Evolutionary conservation across 2,797 vertebrate genomes (phyloP), one percentile per base, ranked within the genome.

Genomic region (Pseudochromis fuscus): DNA sequence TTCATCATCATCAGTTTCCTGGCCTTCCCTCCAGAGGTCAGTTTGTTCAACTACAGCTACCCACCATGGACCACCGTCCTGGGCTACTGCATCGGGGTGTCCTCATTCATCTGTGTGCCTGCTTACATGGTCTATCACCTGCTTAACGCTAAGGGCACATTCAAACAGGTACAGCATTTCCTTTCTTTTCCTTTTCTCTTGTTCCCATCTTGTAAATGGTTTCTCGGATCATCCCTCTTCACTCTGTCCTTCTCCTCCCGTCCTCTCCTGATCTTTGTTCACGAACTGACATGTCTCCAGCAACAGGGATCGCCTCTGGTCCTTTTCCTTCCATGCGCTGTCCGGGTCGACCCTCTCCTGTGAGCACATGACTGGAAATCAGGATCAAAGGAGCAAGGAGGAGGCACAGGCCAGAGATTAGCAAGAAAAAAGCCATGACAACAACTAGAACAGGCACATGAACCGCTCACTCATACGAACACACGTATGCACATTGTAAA

Each of bases 1-100:
- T 99, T 98, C 4, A 97, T 99, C 89, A 97, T 98, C 66, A 95
- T 94, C 93, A 99, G 97, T 73, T 99, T 99, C 88, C 88, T 99
- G 88, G 95, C 94, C 77, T 95, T 91, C 76, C 96, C 97, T 9
- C 96, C 96, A 0, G 93, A 96, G 46, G 94, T 99, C 27, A 94
- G 83, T 49, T 93, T 99, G 69, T 99, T 99, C 75, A 37, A 96
- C 70, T 99, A 99, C 31, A 80, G 83, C 3, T 99, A 97, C 72
- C 97, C 98, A 0, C 93, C 91, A 42, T 99, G 98, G 98, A 97
- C 96, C 75, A 94, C 94, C 4, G 90, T 96, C 38, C 77, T 99
- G 81, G 98, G 98, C 44, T 99, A 99, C 83, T 97, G 96, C 91
- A 97, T 98, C 23, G 98, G 97, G 7, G 94, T 95, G 16, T 99